phyloP scores from a whole-genome alignment of 2,888 invertebrate genomes.

The Cantharis flavilabris region DNA sequence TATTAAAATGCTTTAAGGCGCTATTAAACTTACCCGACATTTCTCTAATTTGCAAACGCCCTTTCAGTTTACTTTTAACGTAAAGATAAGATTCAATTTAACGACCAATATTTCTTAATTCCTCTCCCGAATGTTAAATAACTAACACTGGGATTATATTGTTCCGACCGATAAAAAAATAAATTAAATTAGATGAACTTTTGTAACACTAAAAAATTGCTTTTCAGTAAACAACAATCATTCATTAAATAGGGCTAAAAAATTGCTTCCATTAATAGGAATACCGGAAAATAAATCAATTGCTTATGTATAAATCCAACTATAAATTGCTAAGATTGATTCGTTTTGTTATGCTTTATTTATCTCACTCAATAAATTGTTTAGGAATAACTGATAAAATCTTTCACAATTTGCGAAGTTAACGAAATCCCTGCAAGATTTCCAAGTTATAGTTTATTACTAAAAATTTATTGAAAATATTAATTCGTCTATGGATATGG shows the following conservation, averaged over 20 bases:
- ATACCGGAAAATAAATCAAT: not conserved
- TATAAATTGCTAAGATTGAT: not conserved
- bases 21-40: not conserved
- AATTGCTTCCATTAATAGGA: not conserved
- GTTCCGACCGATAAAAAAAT: not conserved
- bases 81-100: not conserved
- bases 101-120: not conserved
- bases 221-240: not conserved
- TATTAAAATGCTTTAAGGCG: not conserved
- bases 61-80: not conserved
- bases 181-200: not conserved
- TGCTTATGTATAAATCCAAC: not conserved
- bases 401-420: not conserved
- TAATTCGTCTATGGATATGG: not conserved
- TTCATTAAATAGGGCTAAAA: not conserved
- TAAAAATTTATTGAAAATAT: not conserved
- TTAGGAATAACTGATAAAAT: not conserved
- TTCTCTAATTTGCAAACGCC: not conserved
- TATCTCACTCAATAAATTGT: not conserved
- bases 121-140: not conserved
- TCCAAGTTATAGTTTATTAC: not conserved
- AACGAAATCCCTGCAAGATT: not conserved
- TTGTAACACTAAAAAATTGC: not conserved
- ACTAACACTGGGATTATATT: not conserved
- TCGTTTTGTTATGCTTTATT: not conserved